A percentile compares a stretch with the other conserved stretches of the same genome.
Conservation (phyloP, 2,113 vertebrate genomes). For the Pedionomus torquatus region DNA sequence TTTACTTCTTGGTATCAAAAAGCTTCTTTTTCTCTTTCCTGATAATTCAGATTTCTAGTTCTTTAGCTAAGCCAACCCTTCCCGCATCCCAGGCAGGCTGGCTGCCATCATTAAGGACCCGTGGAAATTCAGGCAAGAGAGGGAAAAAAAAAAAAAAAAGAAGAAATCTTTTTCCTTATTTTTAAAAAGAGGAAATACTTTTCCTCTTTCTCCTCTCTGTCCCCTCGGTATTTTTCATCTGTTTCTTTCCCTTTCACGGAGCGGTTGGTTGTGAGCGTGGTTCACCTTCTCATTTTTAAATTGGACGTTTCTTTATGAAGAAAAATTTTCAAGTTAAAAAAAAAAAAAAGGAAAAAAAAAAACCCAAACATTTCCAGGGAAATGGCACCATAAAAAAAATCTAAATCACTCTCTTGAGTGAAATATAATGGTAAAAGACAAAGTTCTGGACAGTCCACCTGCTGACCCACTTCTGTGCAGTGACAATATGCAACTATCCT, state of each 20-base stretch:
- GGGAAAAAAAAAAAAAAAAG: background rate
- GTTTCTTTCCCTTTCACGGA: background rate
- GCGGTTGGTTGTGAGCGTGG: accelerated
- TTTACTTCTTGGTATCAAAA: background rate
- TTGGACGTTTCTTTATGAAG: background rate
- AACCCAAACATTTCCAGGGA: background rate
- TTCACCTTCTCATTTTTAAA: background rate
- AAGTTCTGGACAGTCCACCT: background rate
- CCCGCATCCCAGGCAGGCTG: background rate
- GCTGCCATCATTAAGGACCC: background rate
- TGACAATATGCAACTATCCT: no score
- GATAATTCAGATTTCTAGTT: background rate
- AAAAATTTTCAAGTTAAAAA: background rate
- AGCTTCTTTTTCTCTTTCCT: background rate
- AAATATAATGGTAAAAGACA: background rate
- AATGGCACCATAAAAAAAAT: background rate
- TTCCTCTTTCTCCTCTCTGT: background rate
- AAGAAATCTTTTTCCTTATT: background rate
- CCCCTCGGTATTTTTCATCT: background rate
- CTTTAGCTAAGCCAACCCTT: background rate
- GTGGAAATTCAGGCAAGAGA: background rate
- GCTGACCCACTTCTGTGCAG: background rate
- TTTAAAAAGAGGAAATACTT: background rate
- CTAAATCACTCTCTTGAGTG: background rate
- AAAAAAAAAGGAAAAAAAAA: no score